These are phyloP conservation scores for Dunckerocampus dactyliophorus DNA, from an alignment of 2,113 vertebrate genomes.

Conservation along the genomic window DNA sequence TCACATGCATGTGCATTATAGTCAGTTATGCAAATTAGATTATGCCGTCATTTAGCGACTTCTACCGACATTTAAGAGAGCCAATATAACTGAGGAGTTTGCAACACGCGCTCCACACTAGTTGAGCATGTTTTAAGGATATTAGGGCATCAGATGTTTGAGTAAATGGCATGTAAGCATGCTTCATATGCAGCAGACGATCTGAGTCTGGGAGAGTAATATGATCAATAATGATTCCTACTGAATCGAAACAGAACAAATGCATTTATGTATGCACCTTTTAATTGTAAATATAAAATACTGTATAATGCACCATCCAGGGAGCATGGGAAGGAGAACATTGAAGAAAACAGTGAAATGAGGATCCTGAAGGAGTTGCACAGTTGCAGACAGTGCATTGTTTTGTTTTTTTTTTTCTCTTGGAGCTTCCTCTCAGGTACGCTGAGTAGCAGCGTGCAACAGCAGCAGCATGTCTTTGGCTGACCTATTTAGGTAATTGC, in stretches of 20 bases:
- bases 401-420: conserved; percentile 32
- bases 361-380: conserved; percentile 36
- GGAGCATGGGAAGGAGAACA: conserved; percentile 24
- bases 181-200: too few relatives aligned
- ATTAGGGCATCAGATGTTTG: too few relatives aligned
- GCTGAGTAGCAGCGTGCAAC: conserved; percentile 53
- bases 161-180: too few relatives aligned
- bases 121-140: too few relatives aligned
- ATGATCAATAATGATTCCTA: conserved; percentile 33
- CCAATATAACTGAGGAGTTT: too few relatives aligned
- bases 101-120: too few relatives aligned
- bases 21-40: too few relatives aligned
- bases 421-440: conserved; percentile 72
- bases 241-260: conserved; percentile 42
- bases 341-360: conserved; percentile 22
- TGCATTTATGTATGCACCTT: conserved; percentile 40
- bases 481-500: conserved; percentile 88
- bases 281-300: conserved; percentile 60
- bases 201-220: conserved; percentile 1
- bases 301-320: conserved; percentile 41
- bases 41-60: too few relatives aligned
- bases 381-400: conserved; percentile 45
- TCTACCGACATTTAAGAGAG: too few relatives aligned
- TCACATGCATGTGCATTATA: too few relatives aligned
- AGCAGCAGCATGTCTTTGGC: conserved; percentile 71